Evolutionary conservation across 2,113 vertebrate genomes (phyloP), one percentile per base, ranked within the genome.

Genomic region (Datnioides undecimradiatus): DNA sequence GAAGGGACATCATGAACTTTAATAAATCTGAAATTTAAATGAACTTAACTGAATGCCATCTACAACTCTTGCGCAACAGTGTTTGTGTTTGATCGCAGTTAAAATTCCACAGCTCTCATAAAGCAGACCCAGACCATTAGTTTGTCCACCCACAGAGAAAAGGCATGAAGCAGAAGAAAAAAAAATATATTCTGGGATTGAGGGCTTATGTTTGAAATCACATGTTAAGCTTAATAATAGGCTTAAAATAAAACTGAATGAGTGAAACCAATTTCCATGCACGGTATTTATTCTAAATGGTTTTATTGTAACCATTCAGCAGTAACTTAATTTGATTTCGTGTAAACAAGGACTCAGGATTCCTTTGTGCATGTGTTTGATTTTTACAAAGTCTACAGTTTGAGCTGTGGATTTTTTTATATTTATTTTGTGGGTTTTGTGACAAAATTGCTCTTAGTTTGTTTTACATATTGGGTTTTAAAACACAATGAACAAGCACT

Each of bases 1-100:
- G 54, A 23, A 31, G 33, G 27, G 49, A 27, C 79, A 46, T 40
- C 17, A 25, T 23, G 19, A 67, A 67, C 46, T 83, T 68, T 46
- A 46, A 62, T 68, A 11, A 36, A 63, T 33, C 31, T 54, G 17
- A 75, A 55, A 63, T 55, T 23, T 8, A 48, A 54, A 55, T 69
- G 4, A 67, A 67, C 38, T 62, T 41, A 21, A 55, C 33, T 38
- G 29, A 52, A 23, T 23, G n/a, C 31, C 59, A 48, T 33, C 52
- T 33, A 25, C 57, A 54, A 57, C 63, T 46, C 27, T 36, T 17
- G 17, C 54, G 36, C 10, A 48, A 40, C 45, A 21, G 13, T 16
- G 4, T 57, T 25, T 31, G 31, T n/a, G 29, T 49, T 33, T 29
- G 11, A 43, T 31, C 29, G n/a, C 3, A 1, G 54, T 60, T n/a